Conservation (phyloP, 1,140 invertebrate species). For the Mycetomoellerius zeteki region DNA sequence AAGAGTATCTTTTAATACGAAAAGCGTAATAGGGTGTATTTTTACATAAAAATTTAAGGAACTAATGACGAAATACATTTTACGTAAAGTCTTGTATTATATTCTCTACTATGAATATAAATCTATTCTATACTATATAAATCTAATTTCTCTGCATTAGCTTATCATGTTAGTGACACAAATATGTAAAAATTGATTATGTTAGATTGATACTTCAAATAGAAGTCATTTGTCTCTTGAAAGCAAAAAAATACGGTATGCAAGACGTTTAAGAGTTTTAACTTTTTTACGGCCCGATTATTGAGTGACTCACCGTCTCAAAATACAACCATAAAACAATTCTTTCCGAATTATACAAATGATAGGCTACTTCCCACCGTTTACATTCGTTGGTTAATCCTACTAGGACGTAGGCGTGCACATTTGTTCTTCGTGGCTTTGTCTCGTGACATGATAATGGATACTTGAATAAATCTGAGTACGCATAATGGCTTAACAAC, state of each 20-base stretch:
- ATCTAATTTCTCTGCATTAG: background rate
- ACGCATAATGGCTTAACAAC: background rate
- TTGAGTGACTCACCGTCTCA: constrained; percentile 16
- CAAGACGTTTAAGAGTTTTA: background rate
- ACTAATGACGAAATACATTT: background rate
- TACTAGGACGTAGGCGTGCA: background rate
- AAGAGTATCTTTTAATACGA: no score
- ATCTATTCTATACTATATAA: background rate
- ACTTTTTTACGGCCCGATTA: background rate
- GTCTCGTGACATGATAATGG: constrained; percentile 23
- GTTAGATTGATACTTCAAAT: background rate
- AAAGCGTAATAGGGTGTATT: background rate
- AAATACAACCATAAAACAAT: constrained; percentile 24
- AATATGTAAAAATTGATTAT: background rate
- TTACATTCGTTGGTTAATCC: constrained; percentile 18
- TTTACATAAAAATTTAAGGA: background rate
- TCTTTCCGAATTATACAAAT: constrained; percentile 35
- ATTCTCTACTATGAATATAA: background rate
- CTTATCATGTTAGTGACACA: background rate
- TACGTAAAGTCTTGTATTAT: background rate
- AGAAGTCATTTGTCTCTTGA: background rate
- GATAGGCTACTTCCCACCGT: constrained; percentile 31
- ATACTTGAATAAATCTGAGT: background rate
- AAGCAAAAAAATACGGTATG: background rate
- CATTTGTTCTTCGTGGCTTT: constrained; percentile 36